Base-by-base conservation (phyloP, 2,113 vertebrate genomes). In the Cololabis saira region DNA sequence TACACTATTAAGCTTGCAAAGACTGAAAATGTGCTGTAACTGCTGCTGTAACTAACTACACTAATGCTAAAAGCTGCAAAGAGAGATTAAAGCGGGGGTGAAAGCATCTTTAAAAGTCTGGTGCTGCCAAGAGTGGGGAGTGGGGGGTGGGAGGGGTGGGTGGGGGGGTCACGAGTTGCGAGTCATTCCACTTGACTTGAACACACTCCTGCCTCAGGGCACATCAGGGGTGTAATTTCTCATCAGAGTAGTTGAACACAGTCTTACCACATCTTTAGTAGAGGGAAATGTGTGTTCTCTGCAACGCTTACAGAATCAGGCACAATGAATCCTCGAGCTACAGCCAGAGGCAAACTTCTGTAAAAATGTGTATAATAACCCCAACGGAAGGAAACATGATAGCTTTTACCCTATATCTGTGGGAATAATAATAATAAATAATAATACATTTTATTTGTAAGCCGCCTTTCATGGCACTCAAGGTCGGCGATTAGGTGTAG, bases 101-200 rank as follows among this genome's bases (percentile, higher is more conserved):
- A 66, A 65, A 61, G 50, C 73, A 76, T 83, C 73, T 70, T 85
- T 87, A 80, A 86, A 89, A 64, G 67, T 21, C 76, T 61, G 67
- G 48, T 10, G 18, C 45, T 54, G 18, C 44, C 0, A 56, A 44
- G 16, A 57, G 49, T 58, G 71, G 21, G 56, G n/a, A n/a, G n/a
- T n/a, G n/a, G n/a, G n/a, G n/a, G n/a, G n/a, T n/a, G n/a, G n/a
- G n/a, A n/a, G n/a, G n/a, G n/a, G n/a, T n/a, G n/a, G n/a, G n/a
- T n/a, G n/a, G 49, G 73, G 47, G 60, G 72, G 55, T 90, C 87
- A 91, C 87, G 89, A 89, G 90, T 84, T 84, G 40, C 11, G 37
- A 87, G 58, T 88, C 83, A 88, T 90, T 90, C 83, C 83, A 76
- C 45, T 61, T 51, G 59, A 79, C 18, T 71, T 77, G 87, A 82